Conservation (phyloP, 2,888 invertebrate genomes). For the Lucinisca nassula region DNA sequence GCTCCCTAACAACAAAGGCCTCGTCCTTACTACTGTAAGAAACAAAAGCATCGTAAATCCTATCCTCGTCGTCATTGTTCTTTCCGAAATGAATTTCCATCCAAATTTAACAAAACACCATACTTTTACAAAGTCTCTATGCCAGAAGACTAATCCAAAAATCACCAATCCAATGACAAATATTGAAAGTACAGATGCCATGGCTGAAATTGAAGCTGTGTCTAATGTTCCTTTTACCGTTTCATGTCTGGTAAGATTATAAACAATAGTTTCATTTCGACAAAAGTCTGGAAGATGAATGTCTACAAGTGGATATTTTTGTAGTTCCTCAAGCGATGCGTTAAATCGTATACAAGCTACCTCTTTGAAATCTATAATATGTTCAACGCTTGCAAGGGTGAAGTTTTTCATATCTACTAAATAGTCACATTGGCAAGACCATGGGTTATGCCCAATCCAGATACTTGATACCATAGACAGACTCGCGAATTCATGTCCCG, state of each 20-base stretch:
- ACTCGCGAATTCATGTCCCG: constrained; percentile 41
- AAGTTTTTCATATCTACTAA: constrained; percentile 20
- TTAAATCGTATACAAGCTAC: constrained; percentile 20
- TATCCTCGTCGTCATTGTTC: constrained; percentile 43
- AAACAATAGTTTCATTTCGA: constrained; percentile 9
- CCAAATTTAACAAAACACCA: constrained; percentile 44
- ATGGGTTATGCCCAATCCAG: constrained; percentile 63
- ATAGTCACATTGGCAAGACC: constrained; percentile 68
- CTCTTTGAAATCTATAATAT: constrained; percentile 10
- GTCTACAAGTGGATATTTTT: background rate
- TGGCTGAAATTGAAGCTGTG: background rate
- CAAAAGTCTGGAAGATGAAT: constrained; percentile 23
- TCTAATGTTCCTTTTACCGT: background rate
- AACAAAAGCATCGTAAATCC: constrained; percentile 94
- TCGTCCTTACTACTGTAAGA: constrained; percentile 94
- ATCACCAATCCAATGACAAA: constrained; percentile 64
- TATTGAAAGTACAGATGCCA: constrained; percentile 33
- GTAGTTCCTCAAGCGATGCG: background rate
- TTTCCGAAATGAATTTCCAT: background rate
- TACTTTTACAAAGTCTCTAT: constrained; percentile 48
- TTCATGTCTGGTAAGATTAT: background rate
- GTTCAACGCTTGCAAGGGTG: background rate
- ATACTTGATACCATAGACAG: constrained; percentile 56
- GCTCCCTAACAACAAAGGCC: constrained; percentile 94
- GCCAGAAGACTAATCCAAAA: constrained; percentile 30